Evolutionary conservation across 2,888 invertebrate species (phyloP), one percentile per base, ranked within the genome.

Genomic region (Asteroscopus sphinx): DNA sequence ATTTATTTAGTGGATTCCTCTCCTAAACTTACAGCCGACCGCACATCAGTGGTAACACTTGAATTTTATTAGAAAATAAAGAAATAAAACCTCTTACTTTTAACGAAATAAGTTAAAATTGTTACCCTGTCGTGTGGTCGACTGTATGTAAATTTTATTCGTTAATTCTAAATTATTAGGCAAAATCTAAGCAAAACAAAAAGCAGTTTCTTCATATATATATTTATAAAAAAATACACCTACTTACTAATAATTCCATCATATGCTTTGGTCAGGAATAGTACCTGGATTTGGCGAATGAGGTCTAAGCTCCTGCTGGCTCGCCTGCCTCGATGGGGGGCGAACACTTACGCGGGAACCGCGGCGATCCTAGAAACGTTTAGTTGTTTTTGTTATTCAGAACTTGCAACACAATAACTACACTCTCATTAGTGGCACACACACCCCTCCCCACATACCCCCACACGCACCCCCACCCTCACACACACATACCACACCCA

Each of bases 301-400:
- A 39, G 97, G 97, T 83, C 97, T 95, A 68, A 98, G 93, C 57
- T 97, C 98, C 73, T 97, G 97, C 95, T 98, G 97, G 86, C 98
- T 98, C 41, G 97, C 97, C 85, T 97, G 97, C 52, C 98, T 95
- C 64, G 97, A 97, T 7, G 98, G 97, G 12, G 96, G 97, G 30
- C 97, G 95, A 80, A 97, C 96, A 83, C 97, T 97, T 56, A 96
- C 96, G 26, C 97, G 95, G 11, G 97, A 97, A 36, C 97, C 97
- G 7, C 97, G 96, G 45, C 98, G 95, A 80, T 97, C 97, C 91
- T 94, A 73, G 0, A 85, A 82, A 21, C 9, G 1, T 8, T 7
- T 7, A 12, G 9, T 11, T 0, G 1, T 21, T 21, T 6, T 21
- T 21, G 21, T 21, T 21, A 21, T 2, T 21, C 21, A n/a, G 21